Conservation (phyloP, 2,797 vertebrate species). For the Poeciliopsis infans region DNA sequence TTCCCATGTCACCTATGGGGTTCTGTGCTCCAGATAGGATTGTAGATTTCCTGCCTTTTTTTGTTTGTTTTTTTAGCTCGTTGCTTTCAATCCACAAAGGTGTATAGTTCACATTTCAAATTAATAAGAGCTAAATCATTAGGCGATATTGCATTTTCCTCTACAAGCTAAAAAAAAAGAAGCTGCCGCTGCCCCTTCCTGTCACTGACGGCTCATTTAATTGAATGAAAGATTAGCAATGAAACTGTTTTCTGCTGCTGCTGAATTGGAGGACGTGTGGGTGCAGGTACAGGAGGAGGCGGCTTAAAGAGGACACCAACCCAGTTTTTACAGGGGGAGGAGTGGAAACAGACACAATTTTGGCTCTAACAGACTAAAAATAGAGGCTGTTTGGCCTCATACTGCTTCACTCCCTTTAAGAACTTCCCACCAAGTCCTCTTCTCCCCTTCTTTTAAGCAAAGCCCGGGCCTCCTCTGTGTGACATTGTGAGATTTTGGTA, state of each 20-base stretch:
- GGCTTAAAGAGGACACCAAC: slow-evolving; percentile 67
- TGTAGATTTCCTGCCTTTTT: slow-evolving; percentile 36
- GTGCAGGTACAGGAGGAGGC: slow-evolving; percentile 46
- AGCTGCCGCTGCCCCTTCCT: slow-evolving; percentile 16
- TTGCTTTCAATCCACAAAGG: slow-evolving; percentile 33
- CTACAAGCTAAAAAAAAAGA: slow-evolving; percentile 7
- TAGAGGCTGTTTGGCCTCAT: slow-evolving; percentile 61
- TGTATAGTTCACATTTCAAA: slow-evolving; percentile 30
- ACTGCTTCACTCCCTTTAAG: slow-evolving; percentile 47
- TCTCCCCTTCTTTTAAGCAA: slow-evolving; percentile 25
- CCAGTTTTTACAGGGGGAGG: slow-evolving; percentile 59
- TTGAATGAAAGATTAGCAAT: slow-evolving; percentile 48
- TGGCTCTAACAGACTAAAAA: slow-evolving; percentile 68
- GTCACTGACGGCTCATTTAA: slow-evolving; percentile 33
- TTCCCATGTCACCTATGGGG: no score
- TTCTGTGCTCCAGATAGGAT: slow-evolving; percentile 31
- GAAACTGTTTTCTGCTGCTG: slow-evolving; percentile 34
- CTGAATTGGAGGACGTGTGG: slow-evolving; percentile 30
- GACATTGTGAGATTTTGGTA: neutral
- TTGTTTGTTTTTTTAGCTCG: slow-evolving; percentile 47
- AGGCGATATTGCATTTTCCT: slow-evolving; percentile 26
- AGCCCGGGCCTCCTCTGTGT: slow-evolving; percentile 27
- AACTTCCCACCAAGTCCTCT: slow-evolving; percentile 41
- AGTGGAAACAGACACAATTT: slow-evolving; percentile 50
- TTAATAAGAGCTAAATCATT: slow-evolving; percentile 39